Base-by-base conservation (phyloP, 2,113 vertebrate genomes). In the Mohoua ochrocephala region DNA sequence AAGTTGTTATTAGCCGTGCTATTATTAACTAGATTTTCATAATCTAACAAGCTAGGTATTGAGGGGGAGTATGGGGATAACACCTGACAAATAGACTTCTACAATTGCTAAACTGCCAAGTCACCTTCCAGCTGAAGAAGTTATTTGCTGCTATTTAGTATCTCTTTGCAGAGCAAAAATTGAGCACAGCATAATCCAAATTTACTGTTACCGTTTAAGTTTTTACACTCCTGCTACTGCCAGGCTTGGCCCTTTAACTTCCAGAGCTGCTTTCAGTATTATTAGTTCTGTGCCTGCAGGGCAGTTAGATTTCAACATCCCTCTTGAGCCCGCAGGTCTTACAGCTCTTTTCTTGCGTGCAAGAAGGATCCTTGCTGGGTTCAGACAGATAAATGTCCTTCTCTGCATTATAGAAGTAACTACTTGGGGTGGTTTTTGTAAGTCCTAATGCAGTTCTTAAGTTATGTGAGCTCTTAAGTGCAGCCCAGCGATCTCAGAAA, bases 61-160 rank as follows among this genome's bases (percentile, higher is more conserved):
- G 80, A 82, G 57, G 44, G 47, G 59, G 63, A 64, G 37, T 56
- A 10, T 26, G 54, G 69, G 64, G 57, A 15, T 59, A 82, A 41
- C 44, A 71, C 20, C 49, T 92, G 68, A 67, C 52, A 60, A 92
- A 82, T 3, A 70, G 47, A 75, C 69, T 89, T 81, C n/a, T 84
- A 60, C 88, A 79, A 5, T 52, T 81, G 41, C 86, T 86, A 33
- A 84, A 89, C 56, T 95, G 88, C 92, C 91, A 91, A 93, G 83
- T 94, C 95, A 96, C 83, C 45, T 92, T 95, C 67, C 26, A 61
- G 76, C 49, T 65, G 61, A 79, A 70, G n/a, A 73, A 96, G 52
- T 67, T 67, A 61, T n/a, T 82, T 65, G 17, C 41, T 80, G 70
- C 53, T 76, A 6, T 60, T 87, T 77, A 54, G 26, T 33, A 16